These are phyloP conservation scores for Habropoda laboriosa DNA, from an alignment of 1,140 invertebrate genomes.

Conservation along the genomic window DNA sequence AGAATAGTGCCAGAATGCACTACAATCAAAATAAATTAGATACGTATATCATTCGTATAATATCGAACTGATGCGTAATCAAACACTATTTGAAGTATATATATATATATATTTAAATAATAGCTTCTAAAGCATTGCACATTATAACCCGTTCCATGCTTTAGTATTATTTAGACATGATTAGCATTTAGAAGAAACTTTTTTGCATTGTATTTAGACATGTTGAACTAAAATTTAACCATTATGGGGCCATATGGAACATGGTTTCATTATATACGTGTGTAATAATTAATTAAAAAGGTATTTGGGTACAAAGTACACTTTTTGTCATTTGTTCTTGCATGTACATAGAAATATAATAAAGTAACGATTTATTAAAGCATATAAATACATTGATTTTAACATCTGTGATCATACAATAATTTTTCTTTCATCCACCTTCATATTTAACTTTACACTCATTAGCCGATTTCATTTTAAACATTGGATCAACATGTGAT, in stretches of 20 bases:
- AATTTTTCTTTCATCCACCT: conserved; percentile 11
- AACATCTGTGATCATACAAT: conserved; percentile 36
- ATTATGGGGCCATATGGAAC: background rate
- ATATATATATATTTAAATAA: background rate
- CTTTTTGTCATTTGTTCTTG: conserved; percentile 37
- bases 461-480: conserved; percentile 8
- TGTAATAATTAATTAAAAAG: background rate
- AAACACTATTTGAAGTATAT: background rate
- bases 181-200: background rate
- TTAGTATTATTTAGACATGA: background rate
- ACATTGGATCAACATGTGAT: conserved; percentile 21
- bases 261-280: background rate
- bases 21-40: background rate
- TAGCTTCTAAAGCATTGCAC: background rate
- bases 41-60: background rate
- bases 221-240: background rate
- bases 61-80: background rate
- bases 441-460: conserved; percentile 15
- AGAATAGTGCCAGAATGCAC: background rate
- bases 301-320: background rate
- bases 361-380: conserved; percentile 63
- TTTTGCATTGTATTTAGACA: background rate
- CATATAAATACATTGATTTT: conserved; percentile 53
- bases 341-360: conserved; percentile 61
- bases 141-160: background rate